A percentile compares a stretch with the other conserved stretches of the same genome.
Conservation (phyloP, 2,888 invertebrate genomes). For the Alsophila aescularia region DNA sequence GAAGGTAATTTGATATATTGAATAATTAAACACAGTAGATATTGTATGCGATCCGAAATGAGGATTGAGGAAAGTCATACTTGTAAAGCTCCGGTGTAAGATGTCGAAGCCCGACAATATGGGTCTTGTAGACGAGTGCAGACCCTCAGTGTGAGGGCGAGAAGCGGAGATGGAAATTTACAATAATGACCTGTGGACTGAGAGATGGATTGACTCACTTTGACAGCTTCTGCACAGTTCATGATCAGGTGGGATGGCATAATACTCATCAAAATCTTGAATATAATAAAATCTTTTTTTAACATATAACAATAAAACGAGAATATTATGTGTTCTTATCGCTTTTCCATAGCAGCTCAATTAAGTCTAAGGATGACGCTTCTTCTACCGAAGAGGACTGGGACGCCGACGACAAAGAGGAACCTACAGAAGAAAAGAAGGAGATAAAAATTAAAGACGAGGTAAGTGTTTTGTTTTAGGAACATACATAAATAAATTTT, state of each 20-base stretch:
- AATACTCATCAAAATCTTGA: background rate
- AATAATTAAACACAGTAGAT: constrained; percentile 43
- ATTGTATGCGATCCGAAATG: background rate
- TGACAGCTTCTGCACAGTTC: background rate
- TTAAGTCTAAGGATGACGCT: constrained; percentile 78
- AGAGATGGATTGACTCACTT: background rate
- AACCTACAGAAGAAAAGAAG: constrained; percentile 70
- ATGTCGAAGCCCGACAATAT: constrained; percentile 1
- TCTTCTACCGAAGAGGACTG: constrained; percentile 80
- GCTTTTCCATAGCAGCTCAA: constrained; percentile 54
- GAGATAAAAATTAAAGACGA: constrained; percentile 58
- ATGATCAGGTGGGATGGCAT: constrained; percentile 8
- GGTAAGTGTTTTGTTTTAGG: constrained; percentile 48
- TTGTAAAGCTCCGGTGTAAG: background rate
- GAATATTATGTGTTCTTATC: background rate
- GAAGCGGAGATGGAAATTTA: background rate
- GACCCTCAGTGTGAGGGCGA: background rate
- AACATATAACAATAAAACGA: background rate
- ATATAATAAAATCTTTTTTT: background rate
- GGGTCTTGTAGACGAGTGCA: constrained; percentile 8
- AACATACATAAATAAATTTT: background rate
- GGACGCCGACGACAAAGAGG: constrained; percentile 79
- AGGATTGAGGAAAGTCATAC: constrained; percentile 1
- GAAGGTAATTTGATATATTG: constrained; percentile 75
- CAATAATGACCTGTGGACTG: background rate